Percentiles rank a stretch among this genome's conserved stretches.
These are phyloP conservation scores for Psilopogon haemacephalus DNA, from an alignment of 2,113 vertebrate species.

Conservation along the genomic window DNA sequence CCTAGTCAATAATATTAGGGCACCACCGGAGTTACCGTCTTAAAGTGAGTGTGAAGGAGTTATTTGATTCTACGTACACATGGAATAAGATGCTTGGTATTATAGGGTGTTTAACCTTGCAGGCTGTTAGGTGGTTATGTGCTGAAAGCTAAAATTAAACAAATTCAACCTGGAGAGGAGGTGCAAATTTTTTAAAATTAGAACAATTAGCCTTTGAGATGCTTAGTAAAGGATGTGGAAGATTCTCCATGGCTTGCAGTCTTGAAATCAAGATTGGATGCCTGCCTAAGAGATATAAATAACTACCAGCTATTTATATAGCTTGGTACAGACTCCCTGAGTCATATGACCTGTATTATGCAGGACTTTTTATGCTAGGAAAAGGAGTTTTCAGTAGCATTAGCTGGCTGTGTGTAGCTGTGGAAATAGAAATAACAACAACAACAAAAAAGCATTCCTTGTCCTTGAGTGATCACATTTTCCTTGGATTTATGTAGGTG, in stretches of 20 bases:
- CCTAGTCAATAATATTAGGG: neutral
- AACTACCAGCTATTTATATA: conserved; percentile 58
- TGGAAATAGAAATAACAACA: neutral
- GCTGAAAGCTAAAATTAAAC: conserved; percentile 62
- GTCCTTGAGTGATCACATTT: neutral
- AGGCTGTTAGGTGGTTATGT: neutral
- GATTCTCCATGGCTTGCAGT: conserved; percentile 30
- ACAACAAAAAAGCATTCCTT: neutral
- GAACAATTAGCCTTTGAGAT: neutral
- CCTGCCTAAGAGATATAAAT: conserved; percentile 47
- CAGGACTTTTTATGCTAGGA: neutral
- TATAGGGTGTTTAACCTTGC: conserved; percentile 15
- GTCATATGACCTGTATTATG: conserved; percentile 13
- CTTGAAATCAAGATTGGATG: conserved; percentile 57
- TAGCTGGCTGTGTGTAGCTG: neutral
- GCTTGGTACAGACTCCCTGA: conserved; percentile 32
- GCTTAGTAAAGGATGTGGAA: conserved; percentile 27
- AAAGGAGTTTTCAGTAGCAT: neutral
- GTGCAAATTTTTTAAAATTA: conserved; percentile 39
- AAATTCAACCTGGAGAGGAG: conserved; percentile 16
- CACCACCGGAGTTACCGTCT: neutral
- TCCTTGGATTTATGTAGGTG: neutral
- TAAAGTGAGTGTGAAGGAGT: neutral
- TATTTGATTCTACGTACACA: neutral
- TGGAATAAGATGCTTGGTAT: conserved; percentile 36